These are phyloP conservation scores for Illadopsis cleaveri DNA, from an alignment of 2,113 vertebrate species.

Conservation along the genomic window DNA sequence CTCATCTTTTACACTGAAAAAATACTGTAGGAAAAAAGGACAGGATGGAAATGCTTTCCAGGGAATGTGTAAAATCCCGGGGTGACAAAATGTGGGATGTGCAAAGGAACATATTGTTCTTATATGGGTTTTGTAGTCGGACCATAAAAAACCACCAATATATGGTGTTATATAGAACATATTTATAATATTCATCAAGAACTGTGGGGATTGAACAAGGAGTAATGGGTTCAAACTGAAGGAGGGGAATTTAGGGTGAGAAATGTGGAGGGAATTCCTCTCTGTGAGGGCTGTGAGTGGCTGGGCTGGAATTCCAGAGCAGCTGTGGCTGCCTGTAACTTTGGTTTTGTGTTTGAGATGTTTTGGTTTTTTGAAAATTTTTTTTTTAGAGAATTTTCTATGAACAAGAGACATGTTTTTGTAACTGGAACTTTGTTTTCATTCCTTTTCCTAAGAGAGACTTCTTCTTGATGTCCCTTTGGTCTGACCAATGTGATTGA, in stretches of 20 bases:
- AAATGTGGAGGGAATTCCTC: neutral
- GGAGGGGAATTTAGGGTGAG: neutral
- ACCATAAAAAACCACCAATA: neutral
- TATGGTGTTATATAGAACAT: neutral
- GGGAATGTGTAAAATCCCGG: neutral
- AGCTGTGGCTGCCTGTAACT: neutral
- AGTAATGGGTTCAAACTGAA: neutral
- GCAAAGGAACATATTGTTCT: rapidly evolving
- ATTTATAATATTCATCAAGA: neutral
- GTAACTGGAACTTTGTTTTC: too few species aligned
- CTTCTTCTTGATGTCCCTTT: too few species aligned
- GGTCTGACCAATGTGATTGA: too few species aligned
- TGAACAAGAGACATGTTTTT: too few species aligned
- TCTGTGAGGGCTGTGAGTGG: neutral
- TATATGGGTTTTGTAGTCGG: rapidly evolving
- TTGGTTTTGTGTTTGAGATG: too few species aligned
- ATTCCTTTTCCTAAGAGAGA: too few species aligned
- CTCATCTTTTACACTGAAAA: neutral
- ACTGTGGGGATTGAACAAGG: neutral
- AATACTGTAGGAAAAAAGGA: neutral
- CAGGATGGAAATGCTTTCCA: neutral
- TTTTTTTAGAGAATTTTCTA: too few species aligned
- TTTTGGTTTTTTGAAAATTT: too few species aligned
- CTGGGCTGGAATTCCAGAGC: neutral
- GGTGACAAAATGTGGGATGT: neutral